Evolutionary conservation across 2,113 vertebrate genomes (phyloP), one percentile per base, ranked within the genome.

Genomic region (Epinephelus cyanopodus): DNA sequence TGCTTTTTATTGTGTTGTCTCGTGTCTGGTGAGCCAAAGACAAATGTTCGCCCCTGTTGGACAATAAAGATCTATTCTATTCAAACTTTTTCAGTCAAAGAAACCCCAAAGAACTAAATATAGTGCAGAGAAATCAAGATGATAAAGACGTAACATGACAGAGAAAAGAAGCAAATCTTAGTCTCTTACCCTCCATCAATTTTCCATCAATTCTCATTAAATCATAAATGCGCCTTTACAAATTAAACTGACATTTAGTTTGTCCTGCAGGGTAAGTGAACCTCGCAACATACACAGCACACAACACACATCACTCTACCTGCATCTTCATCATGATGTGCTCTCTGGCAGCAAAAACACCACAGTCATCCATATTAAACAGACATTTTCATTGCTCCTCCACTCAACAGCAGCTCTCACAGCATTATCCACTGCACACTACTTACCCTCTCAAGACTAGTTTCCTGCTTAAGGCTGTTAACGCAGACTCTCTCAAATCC

Each of bases 381-480:
- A 53, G 18, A 57, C 2, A 33, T 77, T 23, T 12, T 53, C 60
- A 66, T 10, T 39, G 1, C 11, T 58, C 23, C 15, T 45, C 14
- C 1, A 2, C 17, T 13, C 47, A 29, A 50, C 21, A 73, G 21
- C 18, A 77, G 3, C 25, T 64, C 21, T 61, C 0, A 29, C 6
- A 56, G 21, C 14, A 48, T 39, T 15, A 63, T 1, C 45, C 42
- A 17, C 50, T 48, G 25, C 47, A 48, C 27, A 56, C 39, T 53
- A 88, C 90, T 87, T 60, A 90, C 81, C 84, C 63, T 73, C 45
- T 79, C 21, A 54, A 15, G 33, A 54, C 47, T 15, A 53, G 19
- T 64, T 74, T 54, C 63, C 58, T 23, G 45, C 66, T 53, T 18
- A n/a, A 48, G 53, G 19, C 39, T 67, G 6, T 15, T 7, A 56